Percentiles rank a stretch among this genome's conserved stretches.
phyloP scores from a whole-genome alignment of 1,140 invertebrate species.

The Proctacanthus coquilletti region DNA sequence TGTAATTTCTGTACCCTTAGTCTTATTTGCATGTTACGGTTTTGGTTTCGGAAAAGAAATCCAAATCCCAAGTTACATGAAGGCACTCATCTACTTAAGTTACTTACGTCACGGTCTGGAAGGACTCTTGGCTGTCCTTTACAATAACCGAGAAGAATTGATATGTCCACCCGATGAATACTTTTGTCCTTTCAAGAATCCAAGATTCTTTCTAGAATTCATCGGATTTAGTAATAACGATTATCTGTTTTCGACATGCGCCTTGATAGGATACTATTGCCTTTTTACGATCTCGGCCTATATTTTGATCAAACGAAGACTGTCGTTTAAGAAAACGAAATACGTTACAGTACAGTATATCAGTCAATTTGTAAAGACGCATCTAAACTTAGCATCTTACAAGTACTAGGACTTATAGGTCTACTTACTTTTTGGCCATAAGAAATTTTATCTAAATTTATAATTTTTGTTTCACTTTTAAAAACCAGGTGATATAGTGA shows the following conservation, averaged over 20 bases:
- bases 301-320: constrained; percentile 19
- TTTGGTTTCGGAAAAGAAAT: constrained; percentile 44
- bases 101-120: constrained; percentile 65
- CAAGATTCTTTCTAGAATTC: constrained; percentile 30
- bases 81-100: constrained; percentile 64
- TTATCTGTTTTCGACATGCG: constrained; percentile 18
- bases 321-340: constrained; percentile 11
- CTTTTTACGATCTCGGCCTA: constrained; percentile 21
- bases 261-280: constrained; percentile 20
- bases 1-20: constrained; percentile 52
- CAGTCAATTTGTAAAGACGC: constrained; percentile 15
- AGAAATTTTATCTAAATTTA: too few relatives aligned
- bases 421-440: too few relatives aligned
- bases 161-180: constrained; percentile 45
- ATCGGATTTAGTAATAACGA: constrained; percentile 22
- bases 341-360: constrained; percentile 16
- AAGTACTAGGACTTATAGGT: constrained; percentile 17
- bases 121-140: constrained; percentile 59
- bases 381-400: constrained; percentile 28
- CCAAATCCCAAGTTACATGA: constrained; percentile 43
- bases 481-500: too few relatives aligned
- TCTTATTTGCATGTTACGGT: constrained; percentile 60
- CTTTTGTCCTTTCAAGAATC: constrained; percentile 53
- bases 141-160: constrained; percentile 52
- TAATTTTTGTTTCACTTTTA: too few relatives aligned